phyloP scores from a whole-genome alignment of 1,140 invertebrate species.

The Drosophila erecta region DNA sequence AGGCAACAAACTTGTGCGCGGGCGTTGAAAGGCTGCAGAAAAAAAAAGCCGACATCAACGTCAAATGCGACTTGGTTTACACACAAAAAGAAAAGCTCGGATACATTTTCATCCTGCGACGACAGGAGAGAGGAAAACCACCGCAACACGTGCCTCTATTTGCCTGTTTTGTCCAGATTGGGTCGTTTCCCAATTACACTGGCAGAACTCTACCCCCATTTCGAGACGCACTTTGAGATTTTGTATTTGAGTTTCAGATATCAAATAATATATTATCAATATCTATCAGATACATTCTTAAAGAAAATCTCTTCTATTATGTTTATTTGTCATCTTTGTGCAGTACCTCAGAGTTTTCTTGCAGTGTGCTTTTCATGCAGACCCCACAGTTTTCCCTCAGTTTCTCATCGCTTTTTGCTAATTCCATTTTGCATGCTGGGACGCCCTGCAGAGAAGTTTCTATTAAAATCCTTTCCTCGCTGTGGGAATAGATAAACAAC shows the following conservation, averaged over 20 bases:
- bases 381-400: neutral
- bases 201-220: neutral
- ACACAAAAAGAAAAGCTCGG: constrained; percentile 3
- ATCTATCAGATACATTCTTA: neutral
- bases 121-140: constrained; percentile 26
- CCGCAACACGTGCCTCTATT: constrained; percentile 42
- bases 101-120: constrained; percentile 12
- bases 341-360: neutral
- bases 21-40: constrained; percentile 56
- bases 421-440: constrained; percentile 50
- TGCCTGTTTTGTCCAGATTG: constrained; percentile 35
- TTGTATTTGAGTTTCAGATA: no score
- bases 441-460: constrained; percentile 43
- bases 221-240: no score
- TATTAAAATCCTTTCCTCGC: constrained; percentile 48
- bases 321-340: neutral
- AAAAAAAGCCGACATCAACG: constrained; percentile 23
- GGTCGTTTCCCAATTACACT: constrained; percentile 37
- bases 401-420: constrained; percentile 41
- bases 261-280: neutral
- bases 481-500: constrained; percentile 39
- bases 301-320: neutral
- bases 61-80: constrained; percentile 23
- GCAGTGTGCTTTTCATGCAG: neutral
- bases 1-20: constrained; percentile 48